Conservation (phyloP, 2,113 vertebrate species). For the Ctenomys sociabilis region DNA sequence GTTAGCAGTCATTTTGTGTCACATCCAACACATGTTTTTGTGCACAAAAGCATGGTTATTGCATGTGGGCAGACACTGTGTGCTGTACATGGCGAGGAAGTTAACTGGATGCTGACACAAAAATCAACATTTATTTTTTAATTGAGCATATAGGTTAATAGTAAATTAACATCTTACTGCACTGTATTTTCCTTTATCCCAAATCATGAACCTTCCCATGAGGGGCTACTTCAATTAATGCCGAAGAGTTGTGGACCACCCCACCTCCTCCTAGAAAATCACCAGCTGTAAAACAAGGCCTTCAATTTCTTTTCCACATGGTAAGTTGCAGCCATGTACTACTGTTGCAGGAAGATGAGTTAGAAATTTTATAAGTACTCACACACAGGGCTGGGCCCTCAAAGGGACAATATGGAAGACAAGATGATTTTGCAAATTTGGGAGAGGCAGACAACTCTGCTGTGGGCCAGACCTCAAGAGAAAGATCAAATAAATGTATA, state of each 20-base stretch:
- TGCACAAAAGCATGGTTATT: not conserved
- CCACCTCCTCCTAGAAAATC: not conserved
- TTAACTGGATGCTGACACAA: slow-evolving; percentile 24
- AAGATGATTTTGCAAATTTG: too few species aligned
- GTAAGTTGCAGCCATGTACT: not conserved
- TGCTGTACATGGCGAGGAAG: slow-evolving; percentile 1
- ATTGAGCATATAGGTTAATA: not conserved
- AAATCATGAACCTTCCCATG: slow-evolving; percentile 41
- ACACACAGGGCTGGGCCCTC: too few species aligned
- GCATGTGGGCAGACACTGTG: not conserved
- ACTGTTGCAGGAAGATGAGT: too few species aligned
- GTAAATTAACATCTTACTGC: not conserved
- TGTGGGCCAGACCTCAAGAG: too few species aligned
- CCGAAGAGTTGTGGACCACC: not conserved
- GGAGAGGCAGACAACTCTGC: too few species aligned
- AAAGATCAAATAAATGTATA: too few species aligned
- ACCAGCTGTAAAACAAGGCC: slow-evolving; percentile 1
- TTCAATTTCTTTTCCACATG: slow-evolving; percentile 51
- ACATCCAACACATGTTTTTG: not conserved
- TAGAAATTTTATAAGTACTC: too few species aligned
- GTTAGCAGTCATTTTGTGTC: not conserved
- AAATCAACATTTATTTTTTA: slow-evolving; percentile 51
- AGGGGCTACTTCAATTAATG: slow-evolving; percentile 38
- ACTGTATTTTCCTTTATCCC: slow-evolving; percentile 33
- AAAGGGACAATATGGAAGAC: too few species aligned